Percentiles rank a stretch among this genome's conserved stretches.
phyloP scores from a whole-genome alignment of 2,797 vertebrate genomes.

The Peromyscus melanophrys region DNA sequence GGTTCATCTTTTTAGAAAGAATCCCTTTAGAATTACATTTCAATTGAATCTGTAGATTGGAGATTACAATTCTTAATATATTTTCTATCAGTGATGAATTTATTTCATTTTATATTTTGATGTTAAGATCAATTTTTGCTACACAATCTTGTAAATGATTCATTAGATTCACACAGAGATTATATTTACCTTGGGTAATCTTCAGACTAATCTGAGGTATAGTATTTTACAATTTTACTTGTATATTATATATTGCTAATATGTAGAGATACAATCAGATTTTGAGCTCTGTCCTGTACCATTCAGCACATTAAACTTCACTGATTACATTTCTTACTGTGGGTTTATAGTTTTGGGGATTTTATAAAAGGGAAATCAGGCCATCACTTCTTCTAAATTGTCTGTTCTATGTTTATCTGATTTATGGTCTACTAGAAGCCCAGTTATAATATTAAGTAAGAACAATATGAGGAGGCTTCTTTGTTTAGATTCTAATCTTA shows the following conservation, averaged over 20 bases:
- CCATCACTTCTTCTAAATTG: background rate
- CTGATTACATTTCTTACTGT: background rate
- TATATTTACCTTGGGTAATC: background rate
- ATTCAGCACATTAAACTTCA: background rate
- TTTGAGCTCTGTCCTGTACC: background rate
- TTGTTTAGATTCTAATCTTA: background rate
- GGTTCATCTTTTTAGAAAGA: background rate
- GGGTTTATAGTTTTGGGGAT: background rate
- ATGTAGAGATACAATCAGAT: background rate
- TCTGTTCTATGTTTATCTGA: background rate
- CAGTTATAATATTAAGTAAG: background rate
- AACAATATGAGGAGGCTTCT: background rate
- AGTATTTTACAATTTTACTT: background rate
- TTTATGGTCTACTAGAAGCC: background rate
- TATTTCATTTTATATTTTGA: slow-evolving; percentile 22
- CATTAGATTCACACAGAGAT: background rate
- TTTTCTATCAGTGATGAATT: background rate
- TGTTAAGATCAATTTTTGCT: background rate
- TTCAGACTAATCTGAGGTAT: background rate
- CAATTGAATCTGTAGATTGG: background rate
- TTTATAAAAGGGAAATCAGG: background rate
- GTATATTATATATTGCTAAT: background rate
- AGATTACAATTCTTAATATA: background rate
- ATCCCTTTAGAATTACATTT: background rate
- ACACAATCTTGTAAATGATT: background rate